Conservation (phyloP, 1,140 invertebrate genomes). For the Sarcophaga peregrina region DNA sequence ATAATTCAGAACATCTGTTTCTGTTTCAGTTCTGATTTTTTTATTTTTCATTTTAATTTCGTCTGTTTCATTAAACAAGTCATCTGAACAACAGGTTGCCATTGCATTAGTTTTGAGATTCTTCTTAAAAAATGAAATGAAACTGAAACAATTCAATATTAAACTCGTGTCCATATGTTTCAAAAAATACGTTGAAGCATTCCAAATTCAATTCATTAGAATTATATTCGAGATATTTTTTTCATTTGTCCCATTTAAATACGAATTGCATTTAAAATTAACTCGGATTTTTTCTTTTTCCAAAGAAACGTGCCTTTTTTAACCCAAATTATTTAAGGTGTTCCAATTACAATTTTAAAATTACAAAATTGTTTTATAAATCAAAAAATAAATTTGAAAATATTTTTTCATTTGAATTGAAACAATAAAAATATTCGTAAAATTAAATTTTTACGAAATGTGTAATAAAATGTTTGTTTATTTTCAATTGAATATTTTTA, state of each 20-base stretch:
- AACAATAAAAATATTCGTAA: too few species aligned
- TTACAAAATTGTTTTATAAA: too few species aligned
- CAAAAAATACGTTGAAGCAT: too few species aligned
- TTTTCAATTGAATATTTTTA: neutral
- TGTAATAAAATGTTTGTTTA: neutral
- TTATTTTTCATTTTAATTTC: neutral
- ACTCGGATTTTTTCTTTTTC: too few species aligned
- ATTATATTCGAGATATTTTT: too few species aligned
- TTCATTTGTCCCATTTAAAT: too few species aligned
- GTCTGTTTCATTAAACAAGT: neutral
- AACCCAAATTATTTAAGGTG: neutral
- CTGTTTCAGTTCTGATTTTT: neutral
- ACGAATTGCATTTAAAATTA: too few species aligned
- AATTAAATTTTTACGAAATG: neutral
- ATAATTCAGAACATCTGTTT: neutral
- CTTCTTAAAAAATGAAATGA: neutral
- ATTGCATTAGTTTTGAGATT: slow-evolving; percentile 2
- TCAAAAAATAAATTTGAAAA: too few species aligned
- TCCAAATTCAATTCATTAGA: too few species aligned
- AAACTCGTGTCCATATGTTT: too few species aligned
- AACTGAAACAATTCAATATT: neutral
- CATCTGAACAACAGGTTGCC: neutral
- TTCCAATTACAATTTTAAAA: neutral
- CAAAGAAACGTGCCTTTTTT: slow-evolving; percentile 1
- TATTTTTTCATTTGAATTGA: too few species aligned